These are phyloP conservation scores for Smittia aterrima DNA, from an alignment of 2,888 invertebrate genomes.

Conservation along the genomic window DNA sequence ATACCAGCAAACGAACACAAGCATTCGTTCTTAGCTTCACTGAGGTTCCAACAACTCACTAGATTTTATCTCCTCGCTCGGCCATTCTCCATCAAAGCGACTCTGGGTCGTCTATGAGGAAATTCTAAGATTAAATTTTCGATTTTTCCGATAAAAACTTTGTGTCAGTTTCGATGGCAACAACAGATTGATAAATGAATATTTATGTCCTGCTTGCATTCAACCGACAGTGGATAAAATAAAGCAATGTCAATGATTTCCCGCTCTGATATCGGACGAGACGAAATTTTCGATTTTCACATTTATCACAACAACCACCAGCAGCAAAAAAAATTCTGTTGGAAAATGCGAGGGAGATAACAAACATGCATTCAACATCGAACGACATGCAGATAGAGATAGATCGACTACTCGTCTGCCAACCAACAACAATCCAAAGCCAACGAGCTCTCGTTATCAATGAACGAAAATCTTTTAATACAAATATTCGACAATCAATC, in stretches of 20 bases:
- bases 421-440: background rate
- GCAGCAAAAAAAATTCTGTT: background rate
- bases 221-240: background rate
- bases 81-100: background rate
- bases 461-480: slow-evolving; percentile 34
- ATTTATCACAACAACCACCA: background rate
- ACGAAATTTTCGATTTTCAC: slow-evolving; percentile 3
- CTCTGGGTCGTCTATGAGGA: background rate
- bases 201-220: background rate
- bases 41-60: background rate
- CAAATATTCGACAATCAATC: slow-evolving; percentile 38
- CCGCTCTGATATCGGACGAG: background rate
- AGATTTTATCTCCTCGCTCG: background rate
- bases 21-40: background rate
- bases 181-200: slow-evolving; percentile 1
- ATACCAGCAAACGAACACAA: slow-evolving; percentile 29
- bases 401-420: background rate
- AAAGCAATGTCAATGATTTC: slow-evolving; percentile 6
- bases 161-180: background rate
- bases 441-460: slow-evolving; percentile 13
- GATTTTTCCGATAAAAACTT: background rate
- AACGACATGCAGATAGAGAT: background rate
- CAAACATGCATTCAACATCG: slow-evolving; percentile 3
- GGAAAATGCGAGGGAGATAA: background rate
- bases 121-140: background rate